Evolutionary conservation across 2,113 vertebrate genomes (phyloP).

Genomic region (Theristicus caerulescens): DNA sequence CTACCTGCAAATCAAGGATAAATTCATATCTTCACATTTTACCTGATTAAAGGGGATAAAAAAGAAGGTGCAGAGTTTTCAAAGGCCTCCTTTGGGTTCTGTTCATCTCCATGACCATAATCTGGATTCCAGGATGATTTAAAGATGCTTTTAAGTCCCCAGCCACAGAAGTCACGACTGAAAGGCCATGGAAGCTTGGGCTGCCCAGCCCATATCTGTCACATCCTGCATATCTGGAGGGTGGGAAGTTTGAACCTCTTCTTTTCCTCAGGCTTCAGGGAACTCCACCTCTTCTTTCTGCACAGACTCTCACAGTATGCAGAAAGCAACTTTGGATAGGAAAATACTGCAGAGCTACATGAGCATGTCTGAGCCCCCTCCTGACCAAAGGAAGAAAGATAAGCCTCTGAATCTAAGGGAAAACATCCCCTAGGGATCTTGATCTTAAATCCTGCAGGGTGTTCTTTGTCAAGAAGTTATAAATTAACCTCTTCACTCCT

Average conservation of each 20-base stretch:
- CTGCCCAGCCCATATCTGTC: not conserved
- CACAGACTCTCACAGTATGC: not conserved
- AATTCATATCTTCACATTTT: not conserved
- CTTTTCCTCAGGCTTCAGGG: not conserved
- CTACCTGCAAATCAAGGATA: not conserved
- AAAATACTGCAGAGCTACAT: not conserved
- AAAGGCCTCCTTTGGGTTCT: not conserved
- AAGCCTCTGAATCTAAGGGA: not conserved
- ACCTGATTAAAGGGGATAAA: not conserved
- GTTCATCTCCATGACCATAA: not conserved
- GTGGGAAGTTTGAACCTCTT: not conserved
- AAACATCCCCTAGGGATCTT: not conserved
- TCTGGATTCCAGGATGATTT: not conserved
- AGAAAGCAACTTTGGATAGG: not conserved
- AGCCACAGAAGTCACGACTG: not conserved
- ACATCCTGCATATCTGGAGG: not conserved
- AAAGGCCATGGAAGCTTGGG: not conserved
- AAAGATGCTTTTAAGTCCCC: not conserved
- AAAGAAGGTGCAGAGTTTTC: not conserved
- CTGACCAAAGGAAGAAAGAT: not conserved
- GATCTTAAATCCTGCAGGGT: not conserved
- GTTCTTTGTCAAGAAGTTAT: not conserved
- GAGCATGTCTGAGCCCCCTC: not conserved
- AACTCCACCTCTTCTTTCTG: not conserved
- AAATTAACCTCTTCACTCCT: not conserved